Evolutionary conservation across 2,888 invertebrate genomes (phyloP).

Genomic region (Pandemis heparana): DNA sequence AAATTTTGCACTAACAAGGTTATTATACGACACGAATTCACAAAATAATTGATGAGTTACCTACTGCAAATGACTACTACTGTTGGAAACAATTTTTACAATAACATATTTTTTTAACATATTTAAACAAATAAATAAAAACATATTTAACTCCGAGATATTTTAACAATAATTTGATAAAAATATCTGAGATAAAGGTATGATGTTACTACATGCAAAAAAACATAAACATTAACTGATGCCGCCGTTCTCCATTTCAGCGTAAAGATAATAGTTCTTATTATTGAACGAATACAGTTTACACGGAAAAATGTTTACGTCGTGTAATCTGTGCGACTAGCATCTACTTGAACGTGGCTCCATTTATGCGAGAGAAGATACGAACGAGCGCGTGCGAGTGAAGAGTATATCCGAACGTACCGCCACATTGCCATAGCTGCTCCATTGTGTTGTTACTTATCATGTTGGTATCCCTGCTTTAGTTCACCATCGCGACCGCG

Average conservation of each 20-base stretch:
- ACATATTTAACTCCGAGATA: no score
- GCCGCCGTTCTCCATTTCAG: background rate
- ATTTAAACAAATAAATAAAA: background rate
- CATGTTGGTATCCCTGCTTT: conserved; percentile 77
- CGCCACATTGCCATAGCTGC: conserved; percentile 71
- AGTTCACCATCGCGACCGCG: conserved; percentile 86
- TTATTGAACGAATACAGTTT: background rate
- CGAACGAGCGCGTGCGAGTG: conserved; percentile 63
- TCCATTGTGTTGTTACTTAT: conserved; percentile 41
- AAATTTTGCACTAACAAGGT: background rate
- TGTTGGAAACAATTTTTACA: background rate
- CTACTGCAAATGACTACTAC: background rate
- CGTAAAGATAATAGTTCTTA: conserved; percentile 7
- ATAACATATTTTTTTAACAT: background rate
- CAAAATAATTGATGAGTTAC: background rate
- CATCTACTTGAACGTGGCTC: conserved; percentile 49
- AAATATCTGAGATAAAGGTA: background rate
- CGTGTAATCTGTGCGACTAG: background rate
- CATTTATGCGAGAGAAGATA: conserved; percentile 53
- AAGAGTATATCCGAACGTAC: conserved; percentile 61
- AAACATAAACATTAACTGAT: background rate
- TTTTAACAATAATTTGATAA: background rate
- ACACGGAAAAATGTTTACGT: background rate
- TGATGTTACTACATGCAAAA: conserved; percentile 25
- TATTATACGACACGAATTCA: background rate